phyloP scores from a whole-genome alignment of 2,797 vertebrate genomes.

The Malurus splendens region DNA sequence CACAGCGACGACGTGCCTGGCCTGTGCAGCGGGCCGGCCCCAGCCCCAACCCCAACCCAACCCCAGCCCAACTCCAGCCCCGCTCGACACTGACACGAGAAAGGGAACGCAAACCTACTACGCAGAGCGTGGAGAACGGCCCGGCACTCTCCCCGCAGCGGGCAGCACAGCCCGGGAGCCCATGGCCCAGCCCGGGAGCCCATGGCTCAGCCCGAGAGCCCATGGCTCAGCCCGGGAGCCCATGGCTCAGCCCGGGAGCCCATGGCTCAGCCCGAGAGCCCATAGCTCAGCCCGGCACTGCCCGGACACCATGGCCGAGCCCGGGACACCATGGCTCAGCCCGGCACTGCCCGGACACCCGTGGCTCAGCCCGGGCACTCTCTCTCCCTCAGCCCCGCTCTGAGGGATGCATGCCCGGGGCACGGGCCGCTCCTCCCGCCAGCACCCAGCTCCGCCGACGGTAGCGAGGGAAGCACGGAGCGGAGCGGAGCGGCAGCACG shows the following conservation, averaged over 20 bases:
- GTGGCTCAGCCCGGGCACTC: background rate
- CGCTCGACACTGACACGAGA: fast-evolving
- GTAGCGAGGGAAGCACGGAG: background rate
- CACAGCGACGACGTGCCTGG: fast-evolving
- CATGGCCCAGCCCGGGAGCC: background rate
- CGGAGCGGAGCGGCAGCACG: background rate
- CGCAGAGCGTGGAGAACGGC: fast-evolving
- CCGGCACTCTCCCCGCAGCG: background rate
- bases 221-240: background rate
- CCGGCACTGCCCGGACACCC: background rate
- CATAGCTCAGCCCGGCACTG: background rate
- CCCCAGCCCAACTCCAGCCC: no score
- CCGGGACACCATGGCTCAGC: background rate
- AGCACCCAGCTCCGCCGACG: background rate
- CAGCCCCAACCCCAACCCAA: no score
- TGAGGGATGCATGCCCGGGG: background rate
- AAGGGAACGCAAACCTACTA: fast-evolving
- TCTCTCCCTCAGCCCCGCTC: background rate
- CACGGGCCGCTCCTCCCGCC: fast-evolving
- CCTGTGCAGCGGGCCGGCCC: no score
- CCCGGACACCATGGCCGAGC: no score
- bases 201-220: fast-evolving
- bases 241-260: background rate
- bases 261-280: background rate
- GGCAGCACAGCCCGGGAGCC: no score